These are phyloP conservation scores for Eupeodes latifasciatus DNA, from an alignment of 2,888 invertebrate species.

Conservation along the genomic window DNA sequence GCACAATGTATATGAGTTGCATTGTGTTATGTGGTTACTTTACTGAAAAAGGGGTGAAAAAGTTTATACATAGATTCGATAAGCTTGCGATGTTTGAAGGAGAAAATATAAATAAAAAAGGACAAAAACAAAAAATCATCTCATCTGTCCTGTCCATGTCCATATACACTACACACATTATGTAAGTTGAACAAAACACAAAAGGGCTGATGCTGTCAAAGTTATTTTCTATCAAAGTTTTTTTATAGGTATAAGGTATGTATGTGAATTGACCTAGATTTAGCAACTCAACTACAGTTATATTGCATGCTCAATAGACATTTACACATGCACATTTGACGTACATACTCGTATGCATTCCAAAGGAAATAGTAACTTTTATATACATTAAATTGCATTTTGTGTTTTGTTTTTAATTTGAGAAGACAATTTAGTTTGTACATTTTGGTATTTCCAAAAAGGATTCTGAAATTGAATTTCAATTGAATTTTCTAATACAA, in stretches of 20 bases:
- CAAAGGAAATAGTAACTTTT: too few species aligned
- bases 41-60: not conserved
- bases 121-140: not conserved
- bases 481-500: not conserved
- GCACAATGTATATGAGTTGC: conserved; percentile 27
- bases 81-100: conserved; percentile 32
- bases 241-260: not conserved
- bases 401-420: not conserved
- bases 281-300: not conserved
- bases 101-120: conserved; percentile 18
- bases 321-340: not conserved
- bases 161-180: not conserved
- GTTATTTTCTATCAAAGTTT: not conserved
- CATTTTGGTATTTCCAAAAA: not conserved
- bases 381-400: not conserved
- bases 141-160: not conserved
- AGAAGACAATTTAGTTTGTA: not conserved
- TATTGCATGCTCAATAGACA: not conserved
- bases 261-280: conserved; percentile 7
- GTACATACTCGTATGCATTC: too few species aligned
- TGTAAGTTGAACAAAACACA: not conserved
- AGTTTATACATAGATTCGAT: conserved; percentile 15
- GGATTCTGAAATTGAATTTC: not conserved
- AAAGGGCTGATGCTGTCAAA: conserved; percentile 22
- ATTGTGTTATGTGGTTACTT: conserved; percentile 50